A percentile compares a stretch with the other conserved stretches of the same genome.
phyloP scores from a whole-genome alignment of 2,797 vertebrate species.

The Pangasius sanitwongsei region DNA sequence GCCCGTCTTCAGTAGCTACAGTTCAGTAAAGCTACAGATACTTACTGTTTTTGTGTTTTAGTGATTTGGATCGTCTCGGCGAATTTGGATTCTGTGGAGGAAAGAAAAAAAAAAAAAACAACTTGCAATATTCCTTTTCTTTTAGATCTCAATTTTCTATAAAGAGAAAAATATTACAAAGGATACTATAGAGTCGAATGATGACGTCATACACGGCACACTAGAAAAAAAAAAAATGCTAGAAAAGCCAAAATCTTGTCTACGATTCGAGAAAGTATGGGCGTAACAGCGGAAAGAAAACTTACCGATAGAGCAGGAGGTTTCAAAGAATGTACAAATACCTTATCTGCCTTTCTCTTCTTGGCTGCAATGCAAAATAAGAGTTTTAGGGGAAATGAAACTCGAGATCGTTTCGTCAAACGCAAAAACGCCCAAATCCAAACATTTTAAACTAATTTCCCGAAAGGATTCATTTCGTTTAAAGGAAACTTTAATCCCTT shows the following conservation, averaged over 20 bases:
- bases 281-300: conserved; percentile 17
- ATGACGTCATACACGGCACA: not conserved
- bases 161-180: not conserved
- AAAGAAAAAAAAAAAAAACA: not conserved
- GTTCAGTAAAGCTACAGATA: not conserved
- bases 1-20: not conserved
- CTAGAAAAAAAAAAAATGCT: not conserved
- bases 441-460: not conserved
- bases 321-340: conserved; percentile 64
- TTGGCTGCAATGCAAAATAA: conserved; percentile 79
- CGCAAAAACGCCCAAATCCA: not conserved
- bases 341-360: conserved; percentile 98
- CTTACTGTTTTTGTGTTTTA: conserved; percentile 97
- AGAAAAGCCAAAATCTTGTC: not conserved
- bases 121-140: not conserved
- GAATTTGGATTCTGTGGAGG: conserved; percentile 88
- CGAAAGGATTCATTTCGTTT: not conserved
- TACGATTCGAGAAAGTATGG: conserved; percentile 21
- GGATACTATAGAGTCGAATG: not conserved
- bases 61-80: conserved; percentile 92
- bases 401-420: not conserved
- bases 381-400: not conserved
- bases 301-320: conserved; percentile 45
- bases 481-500: not conserved
- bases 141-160: not conserved